Evolutionary conservation across 2,888 invertebrate genomes (phyloP), one percentile per base, ranked within the genome.

Genomic region (Pterostichus madidus): DNA sequence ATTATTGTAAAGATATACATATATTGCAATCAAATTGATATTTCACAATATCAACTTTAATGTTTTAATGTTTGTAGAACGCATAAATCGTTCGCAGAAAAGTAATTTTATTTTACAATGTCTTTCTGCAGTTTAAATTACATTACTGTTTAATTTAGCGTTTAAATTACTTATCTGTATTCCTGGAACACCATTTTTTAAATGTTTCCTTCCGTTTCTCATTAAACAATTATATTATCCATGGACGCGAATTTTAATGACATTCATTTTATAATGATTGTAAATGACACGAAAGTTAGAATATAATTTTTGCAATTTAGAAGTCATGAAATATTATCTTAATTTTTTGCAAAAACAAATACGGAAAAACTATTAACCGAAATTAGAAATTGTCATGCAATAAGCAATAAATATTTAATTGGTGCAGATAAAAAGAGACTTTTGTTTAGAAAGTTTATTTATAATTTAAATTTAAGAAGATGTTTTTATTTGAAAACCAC

Each of bases 341-440:
- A 7, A 35, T 64, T 64, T 64, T 64, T 64, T 64, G 35, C 6
- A 31, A 5, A 64, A 35, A 5, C 13, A 61, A 35, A 31, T 6
- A 13, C 24, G 5, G n/a, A 64, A 64, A 35, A 64, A 64, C 31
- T 64, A 31, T 2, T 31, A 59, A 59, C 7, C 59, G 11, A 59
- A 59, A 59, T 64, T 64, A 64, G 64, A 64, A 64, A 64, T n/a
- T 64, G 32, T 64, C 35, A 64, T 35, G 64, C 32, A 64, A 64
- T 64, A 64, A n/a, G 31, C 35, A 64, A 35, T 35, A 64, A 32
- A 64, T 64, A 32, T 64, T 64, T 64, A 64, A 64, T 64, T 64
- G 64, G 31, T 59, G 3, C 59, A 59, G 31, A 64, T 64, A 64
- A 35, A 49, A 13, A 64, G 11, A 32, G n/a, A 35, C 35, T 64